Evolutionary conservation across 2,113 vertebrate species (phyloP), one percentile per base, ranked within the genome.

Genomic region (Syrmaticus mikado): DNA sequence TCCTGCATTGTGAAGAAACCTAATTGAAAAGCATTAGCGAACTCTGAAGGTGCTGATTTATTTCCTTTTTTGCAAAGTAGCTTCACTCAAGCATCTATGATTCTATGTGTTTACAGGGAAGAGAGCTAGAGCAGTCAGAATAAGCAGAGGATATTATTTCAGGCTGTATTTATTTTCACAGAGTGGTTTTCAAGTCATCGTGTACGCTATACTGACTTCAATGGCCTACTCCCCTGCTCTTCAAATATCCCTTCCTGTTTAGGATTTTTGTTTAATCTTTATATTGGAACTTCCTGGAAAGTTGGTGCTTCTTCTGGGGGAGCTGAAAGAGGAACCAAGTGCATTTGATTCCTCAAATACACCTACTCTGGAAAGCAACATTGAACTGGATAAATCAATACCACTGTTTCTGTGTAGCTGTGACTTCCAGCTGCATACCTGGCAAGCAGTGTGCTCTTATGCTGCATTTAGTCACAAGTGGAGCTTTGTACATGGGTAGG

Each of bases 121-220:
- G 43, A 77, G 83, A 86, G 64, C 79, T 92, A 79, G 41, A 89
- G 64, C 85, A 70, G 87, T 91, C 48, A 36, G 75, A 70, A 65
- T 85, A 81, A 70, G 88, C 76, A 86, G 82, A 92, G 82, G 94
- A 88, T 90, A 84, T 94, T 92, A 77, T 96, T 94, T 85, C 79
- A 93, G 70, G 52, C 73, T 62, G 15, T 95, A 90, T 94, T 96
- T 96, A 86, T 93, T 96, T 94, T 94, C 85, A 91, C 16, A 2
- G 75, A 38, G 65, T 67, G 22, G 14, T 66, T 93, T 94, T 91
- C 62, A 85, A 85, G 55, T 70, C 45, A 45, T 30, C 0, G 17
- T 58, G n/a, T 72, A 13, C 11, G 36, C 67, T 77, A 2, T 5
- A 3, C 20, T 40, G 46, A 95, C 86, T 90, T 89, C 73, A 95